Conservation (phyloP, 2,113 vertebrate genomes). For the Antennarius striatus region DNA sequence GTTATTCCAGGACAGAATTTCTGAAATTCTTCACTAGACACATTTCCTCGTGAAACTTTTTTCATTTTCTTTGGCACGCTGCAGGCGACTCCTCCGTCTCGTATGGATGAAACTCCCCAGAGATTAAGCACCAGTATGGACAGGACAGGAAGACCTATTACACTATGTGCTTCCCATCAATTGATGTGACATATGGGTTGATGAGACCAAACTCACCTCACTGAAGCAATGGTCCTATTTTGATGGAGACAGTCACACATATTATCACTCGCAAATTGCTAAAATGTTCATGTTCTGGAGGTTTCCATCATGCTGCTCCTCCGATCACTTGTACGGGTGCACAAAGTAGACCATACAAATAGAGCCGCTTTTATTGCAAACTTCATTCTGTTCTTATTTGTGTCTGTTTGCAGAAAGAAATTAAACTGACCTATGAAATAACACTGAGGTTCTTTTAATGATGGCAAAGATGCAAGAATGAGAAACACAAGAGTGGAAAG, state of each 20-base stretch:
- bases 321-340: not conserved
- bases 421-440: constrained; percentile 12
- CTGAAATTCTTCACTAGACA: constrained; percentile 9
- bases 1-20: not conserved
- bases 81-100: not conserved
- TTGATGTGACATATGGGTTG: constrained; percentile 48
- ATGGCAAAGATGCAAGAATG: not conserved
- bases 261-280: constrained; percentile 61
- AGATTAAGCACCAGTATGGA: constrained; percentile 37
- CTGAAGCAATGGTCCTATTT: constrained; percentile 24
- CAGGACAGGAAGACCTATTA: constrained; percentile 54
- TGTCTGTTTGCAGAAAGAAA: constrained; percentile 3
- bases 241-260: constrained; percentile 54
- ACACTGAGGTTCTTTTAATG: not conserved
- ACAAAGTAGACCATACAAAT: constrained; percentile 4
- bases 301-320: not conserved
- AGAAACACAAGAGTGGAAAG: not conserved
- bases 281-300: constrained; percentile 19
- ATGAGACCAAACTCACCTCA: constrained; percentile 41
- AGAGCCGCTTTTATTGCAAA: not conserved
- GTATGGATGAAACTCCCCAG: constrained; percentile 52
- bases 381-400: not conserved
- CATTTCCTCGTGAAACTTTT: constrained; percentile 26
- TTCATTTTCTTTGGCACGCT: constrained; percentile 23
- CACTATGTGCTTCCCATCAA: constrained; percentile 49